These are phyloP conservation scores for Loris lydekkerianus DNA, from an alignment of 2,797 vertebrate species.

Conservation along the genomic window DNA sequence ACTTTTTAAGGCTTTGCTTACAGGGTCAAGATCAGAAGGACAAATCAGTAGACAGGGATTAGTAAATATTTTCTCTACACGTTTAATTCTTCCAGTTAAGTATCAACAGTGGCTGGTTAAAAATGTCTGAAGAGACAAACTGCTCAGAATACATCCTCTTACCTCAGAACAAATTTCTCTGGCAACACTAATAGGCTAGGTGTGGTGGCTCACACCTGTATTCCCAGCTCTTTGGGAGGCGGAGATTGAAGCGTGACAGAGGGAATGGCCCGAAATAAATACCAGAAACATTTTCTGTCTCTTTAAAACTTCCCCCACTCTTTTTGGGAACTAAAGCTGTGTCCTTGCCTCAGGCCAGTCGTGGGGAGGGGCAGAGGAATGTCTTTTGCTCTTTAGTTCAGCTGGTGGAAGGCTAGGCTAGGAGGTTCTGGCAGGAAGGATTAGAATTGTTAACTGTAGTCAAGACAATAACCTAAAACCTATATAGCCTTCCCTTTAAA, in stretches of 20 bases:
- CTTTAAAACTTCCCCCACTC: too few species aligned
- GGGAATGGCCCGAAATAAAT: too few species aligned
- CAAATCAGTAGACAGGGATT: not conserved
- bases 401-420: too few species aligned
- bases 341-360: too few species aligned
- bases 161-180: constrained; percentile 38
- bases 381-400: too few species aligned
- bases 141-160: not conserved
- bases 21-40: not conserved
- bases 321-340: too few species aligned
- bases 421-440: too few species aligned
- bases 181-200: not conserved
- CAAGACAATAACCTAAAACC: too few species aligned
- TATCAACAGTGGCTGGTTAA: not conserved
- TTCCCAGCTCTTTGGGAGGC: not conserved
- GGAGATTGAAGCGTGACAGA: not conserved
- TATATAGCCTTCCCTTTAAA: too few species aligned
- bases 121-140: constrained; percentile 23
- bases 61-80: not conserved
- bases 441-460: too few species aligned
- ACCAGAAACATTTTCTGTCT: too few species aligned
- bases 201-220: not conserved
- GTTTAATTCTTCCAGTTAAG: constrained; percentile 29
- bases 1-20: constrained; percentile 33
- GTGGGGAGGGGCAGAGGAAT: too few species aligned